A percentile compares a stretch with the other conserved stretches of the same genome.
Conservation (phyloP, 1,140 invertebrate species). For the Aricia agestis region DNA sequence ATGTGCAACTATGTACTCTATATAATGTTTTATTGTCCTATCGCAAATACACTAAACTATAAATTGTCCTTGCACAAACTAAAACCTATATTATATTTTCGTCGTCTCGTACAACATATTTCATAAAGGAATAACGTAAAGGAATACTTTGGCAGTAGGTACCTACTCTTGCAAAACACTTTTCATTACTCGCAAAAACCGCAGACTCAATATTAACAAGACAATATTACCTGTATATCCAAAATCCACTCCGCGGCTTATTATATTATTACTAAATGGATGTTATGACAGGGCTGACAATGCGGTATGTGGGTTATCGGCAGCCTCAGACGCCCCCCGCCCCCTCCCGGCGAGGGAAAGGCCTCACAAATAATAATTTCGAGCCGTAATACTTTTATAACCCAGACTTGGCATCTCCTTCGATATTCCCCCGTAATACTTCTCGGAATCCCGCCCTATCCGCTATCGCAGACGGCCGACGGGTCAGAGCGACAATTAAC, state of each 20-base stretch:
- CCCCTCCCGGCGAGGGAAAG: neutral
- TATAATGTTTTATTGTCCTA: too few relatives aligned
- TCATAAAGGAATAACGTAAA: too few relatives aligned
- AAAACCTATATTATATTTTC: too few relatives aligned
- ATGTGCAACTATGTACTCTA: too few relatives aligned
- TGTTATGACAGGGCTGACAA: constrained; percentile 1
- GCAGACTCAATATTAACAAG: neutral
- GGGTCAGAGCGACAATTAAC: constrained; percentile 53
- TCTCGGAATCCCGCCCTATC: constrained; percentile 48
- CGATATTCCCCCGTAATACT: constrained; percentile 26
- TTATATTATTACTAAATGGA: neutral
- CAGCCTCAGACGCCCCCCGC: neutral
- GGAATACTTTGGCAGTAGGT: too few relatives aligned
- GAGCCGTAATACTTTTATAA: constrained; percentile 22
- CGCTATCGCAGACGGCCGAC: too few relatives aligned
- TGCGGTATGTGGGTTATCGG: neutral
- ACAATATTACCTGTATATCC: neutral
- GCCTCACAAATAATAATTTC: neutral
- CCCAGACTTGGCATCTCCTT: constrained; percentile 17
- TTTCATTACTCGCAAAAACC: neutral
- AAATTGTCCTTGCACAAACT: too few relatives aligned
- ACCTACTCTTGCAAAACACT: too few relatives aligned
- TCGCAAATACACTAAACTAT: too few relatives aligned
- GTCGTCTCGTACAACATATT: too few relatives aligned
- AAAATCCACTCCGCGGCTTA: neutral